Evolutionary conservation across 92 coral and sea anemone genomes (phyloP).

Genomic region (Phymanthus crucifer): DNA sequence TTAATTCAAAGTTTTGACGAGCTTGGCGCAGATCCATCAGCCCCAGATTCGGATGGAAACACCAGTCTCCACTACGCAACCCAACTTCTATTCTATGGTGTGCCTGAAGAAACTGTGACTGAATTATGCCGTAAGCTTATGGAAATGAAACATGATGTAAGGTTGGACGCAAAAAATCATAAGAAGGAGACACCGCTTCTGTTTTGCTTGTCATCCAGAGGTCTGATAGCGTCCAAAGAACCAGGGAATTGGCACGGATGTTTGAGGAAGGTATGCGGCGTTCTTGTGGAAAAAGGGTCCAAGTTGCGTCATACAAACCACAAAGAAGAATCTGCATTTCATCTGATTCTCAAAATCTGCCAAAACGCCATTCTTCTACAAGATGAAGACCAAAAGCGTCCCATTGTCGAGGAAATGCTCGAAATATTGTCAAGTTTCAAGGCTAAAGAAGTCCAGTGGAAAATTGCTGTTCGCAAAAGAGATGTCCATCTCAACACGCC

Average conservation of each 20-base stretch:
- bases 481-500: neutral
- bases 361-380: neutral
- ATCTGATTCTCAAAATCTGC: neutral
- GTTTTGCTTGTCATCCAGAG: neutral
- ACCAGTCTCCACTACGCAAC: neutral
- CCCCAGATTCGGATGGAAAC: too few relatives aligned
- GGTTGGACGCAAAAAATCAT: too few relatives aligned
- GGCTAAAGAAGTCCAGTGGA: neutral
- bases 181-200: too few relatives aligned
- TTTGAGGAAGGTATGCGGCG: neutral
- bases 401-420: too few relatives aligned
- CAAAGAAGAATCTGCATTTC: too few relatives aligned
- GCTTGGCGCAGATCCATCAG: slow-evolving; percentile 16
- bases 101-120: neutral
- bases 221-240: neutral
- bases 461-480: neutral
- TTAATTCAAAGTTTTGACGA: neutral
- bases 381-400: too few relatives aligned
- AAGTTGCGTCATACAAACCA: too few relatives aligned
- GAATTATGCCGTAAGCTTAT: neutral
- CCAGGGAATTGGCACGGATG: neutral
- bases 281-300: neutral
- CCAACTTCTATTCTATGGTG: too few relatives aligned
- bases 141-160: neutral
- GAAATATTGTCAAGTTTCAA: too few relatives aligned